These are phyloP conservation scores for Coendou prehensilis DNA, from an alignment of 2,797 vertebrate genomes.

Conservation along the genomic window DNA sequence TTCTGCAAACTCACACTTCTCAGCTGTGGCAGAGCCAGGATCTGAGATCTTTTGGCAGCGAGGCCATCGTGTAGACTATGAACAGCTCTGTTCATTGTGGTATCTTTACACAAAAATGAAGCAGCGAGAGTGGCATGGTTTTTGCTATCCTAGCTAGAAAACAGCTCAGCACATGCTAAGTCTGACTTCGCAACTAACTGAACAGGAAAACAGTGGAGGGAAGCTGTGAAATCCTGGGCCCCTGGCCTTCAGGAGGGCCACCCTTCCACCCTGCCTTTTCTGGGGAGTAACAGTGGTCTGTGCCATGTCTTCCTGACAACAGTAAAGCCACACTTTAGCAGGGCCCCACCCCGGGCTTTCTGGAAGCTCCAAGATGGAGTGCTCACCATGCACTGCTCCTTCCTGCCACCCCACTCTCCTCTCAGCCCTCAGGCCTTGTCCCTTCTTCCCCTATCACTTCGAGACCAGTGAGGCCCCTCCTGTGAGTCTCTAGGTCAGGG, in stretches of 20 bases:
- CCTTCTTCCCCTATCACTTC: too few species aligned
- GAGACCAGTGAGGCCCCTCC: neutral
- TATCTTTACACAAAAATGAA: neutral
- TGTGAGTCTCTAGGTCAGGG: neutral
- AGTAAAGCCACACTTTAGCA: neutral
- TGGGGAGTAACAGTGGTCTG: neutral
- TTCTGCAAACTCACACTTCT: constrained; percentile 6
- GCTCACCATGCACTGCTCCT: too few species aligned
- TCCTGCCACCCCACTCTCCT: neutral
- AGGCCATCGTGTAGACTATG: neutral
- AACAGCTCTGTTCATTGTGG: neutral
- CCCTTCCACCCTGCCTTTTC: neutral
- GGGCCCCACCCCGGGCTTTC: neutral
- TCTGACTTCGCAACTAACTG: neutral
- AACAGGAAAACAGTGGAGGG: neutral
- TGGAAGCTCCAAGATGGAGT: neutral
- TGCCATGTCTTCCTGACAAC: neutral
- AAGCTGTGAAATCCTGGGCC: neutral
- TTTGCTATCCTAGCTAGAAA: neutral
- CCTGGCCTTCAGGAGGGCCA: neutral
- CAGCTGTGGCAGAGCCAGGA: neutral
- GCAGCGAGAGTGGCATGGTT: neutral
- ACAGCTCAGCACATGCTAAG: neutral
- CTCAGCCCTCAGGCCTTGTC: neutral
- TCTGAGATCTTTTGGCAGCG: neutral